A percentile compares a stretch with the other conserved stretches of the same genome.
These are phyloP conservation scores for Xylocampa areola DNA, from an alignment of 2,888 invertebrate genomes.

Conservation along the genomic window DNA sequence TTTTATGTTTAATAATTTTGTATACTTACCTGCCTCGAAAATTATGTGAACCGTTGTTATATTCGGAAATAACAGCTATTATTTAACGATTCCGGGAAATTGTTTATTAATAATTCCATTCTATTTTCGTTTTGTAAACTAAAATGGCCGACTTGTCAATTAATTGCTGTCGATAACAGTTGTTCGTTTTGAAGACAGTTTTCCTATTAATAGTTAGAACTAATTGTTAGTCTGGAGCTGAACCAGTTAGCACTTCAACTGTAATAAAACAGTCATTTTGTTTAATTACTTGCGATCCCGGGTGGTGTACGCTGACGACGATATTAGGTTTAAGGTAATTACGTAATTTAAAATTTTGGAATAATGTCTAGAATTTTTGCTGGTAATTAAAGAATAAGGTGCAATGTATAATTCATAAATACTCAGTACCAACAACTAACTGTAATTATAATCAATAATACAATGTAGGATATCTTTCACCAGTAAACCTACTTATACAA, in stretches of 20 bases:
- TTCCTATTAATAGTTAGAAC: conserved; percentile 25
- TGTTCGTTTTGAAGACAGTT: conserved; percentile 17
- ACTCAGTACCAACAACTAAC: too few species aligned
- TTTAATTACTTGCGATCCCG: background rate
- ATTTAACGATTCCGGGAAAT: background rate
- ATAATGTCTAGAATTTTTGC: too few species aligned
- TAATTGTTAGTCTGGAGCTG: conserved; percentile 44
- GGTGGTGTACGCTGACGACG: too few species aligned
- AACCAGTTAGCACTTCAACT: conserved; percentile 17
- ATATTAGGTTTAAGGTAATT: too few species aligned
- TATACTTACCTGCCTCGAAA: conserved; percentile 23
- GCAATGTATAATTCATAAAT: too few species aligned
- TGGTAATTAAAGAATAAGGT: too few species aligned
- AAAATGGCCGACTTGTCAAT: conserved; percentile 15
- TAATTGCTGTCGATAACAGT: conserved; percentile 39
- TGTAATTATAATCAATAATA: too few species aligned
- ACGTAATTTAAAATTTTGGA: too few species aligned
- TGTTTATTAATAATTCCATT: conserved; percentile 6
- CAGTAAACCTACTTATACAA: too few species aligned
- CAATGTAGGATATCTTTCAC: too few species aligned
- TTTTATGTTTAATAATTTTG: conserved; percentile 43
- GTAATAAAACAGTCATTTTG: conserved; percentile 2
- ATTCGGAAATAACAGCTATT: conserved; percentile 26
- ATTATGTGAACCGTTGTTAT: conserved; percentile 23
- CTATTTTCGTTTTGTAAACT: conserved; percentile 1